phyloP scores from a whole-genome alignment of 2,888 invertebrate genomes.

The Drosophila testacea region DNA sequence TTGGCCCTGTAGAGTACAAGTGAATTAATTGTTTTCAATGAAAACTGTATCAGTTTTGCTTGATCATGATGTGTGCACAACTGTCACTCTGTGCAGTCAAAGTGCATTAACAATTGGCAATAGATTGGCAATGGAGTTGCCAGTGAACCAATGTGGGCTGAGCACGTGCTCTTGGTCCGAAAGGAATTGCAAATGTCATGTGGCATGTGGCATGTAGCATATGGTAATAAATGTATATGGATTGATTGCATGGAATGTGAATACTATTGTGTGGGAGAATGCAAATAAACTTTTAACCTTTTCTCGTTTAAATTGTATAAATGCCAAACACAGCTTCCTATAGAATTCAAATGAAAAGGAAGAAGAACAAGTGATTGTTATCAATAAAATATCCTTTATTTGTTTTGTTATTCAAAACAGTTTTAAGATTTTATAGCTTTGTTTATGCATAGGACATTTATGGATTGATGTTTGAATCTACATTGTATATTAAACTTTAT shows the following conservation, averaged over 20 bases:
- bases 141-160: constrained; percentile 2
- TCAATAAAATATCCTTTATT: neutral
- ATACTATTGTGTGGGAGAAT: constrained; percentile 3
- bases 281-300: constrained; percentile 19
- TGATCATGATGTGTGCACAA: constrained; percentile 28
- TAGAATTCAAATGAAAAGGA: neutral
- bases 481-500: neutral
- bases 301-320: neutral
- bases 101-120: constrained; percentile 35
- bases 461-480: neutral
- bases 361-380: neutral
- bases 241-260: constrained; percentile 16
- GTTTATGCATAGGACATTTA: neutral
- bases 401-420: neutral
- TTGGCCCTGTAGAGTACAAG: constrained; percentile 12
- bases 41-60: constrained; percentile 17
- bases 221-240: constrained; percentile 3
- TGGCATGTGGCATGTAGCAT: neutral
- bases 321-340: neutral
- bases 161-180: constrained; percentile 25
- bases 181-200: constrained; percentile 29
- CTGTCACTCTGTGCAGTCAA: constrained; percentile 25
- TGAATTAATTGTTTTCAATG: constrained; percentile 31
- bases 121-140: constrained; percentile 19
- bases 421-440: neutral